These are phyloP conservation scores for Macaria notata DNA, from an alignment of 2,888 invertebrate species.

Conservation along the genomic window DNA sequence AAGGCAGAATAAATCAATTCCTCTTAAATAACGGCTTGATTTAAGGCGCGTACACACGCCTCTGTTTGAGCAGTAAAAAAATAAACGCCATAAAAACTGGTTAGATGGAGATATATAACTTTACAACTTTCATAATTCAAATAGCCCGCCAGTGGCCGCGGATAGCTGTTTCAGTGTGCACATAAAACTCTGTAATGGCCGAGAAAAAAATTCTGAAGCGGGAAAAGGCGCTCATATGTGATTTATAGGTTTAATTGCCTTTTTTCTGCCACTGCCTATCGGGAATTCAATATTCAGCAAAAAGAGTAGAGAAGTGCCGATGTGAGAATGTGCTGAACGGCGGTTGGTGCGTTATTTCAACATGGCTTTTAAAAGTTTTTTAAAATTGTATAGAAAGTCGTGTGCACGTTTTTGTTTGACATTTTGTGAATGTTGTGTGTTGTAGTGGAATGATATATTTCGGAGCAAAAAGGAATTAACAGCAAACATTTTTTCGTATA, in stretches of 20 bases:
- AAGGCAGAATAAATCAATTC: conserved; percentile 58
- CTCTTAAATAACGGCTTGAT: conserved; percentile 57
- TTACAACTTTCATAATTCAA: conserved; percentile 77
- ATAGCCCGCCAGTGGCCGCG: conserved; percentile 62
- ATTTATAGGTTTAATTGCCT: conserved; percentile 76
- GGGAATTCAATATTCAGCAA: conserved; percentile 72
- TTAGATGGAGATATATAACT: conserved; percentile 70
- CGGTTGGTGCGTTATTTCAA: conserved; percentile 23
- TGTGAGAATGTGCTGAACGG: conserved; percentile 43
- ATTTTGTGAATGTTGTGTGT: neutral
- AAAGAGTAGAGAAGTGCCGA: conserved; percentile 56
- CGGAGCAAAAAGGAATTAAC: no score
- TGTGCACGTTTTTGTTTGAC: neutral
- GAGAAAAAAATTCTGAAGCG: conserved; percentile 44
- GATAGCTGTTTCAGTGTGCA: conserved; percentile 52
- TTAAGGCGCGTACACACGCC: conserved; percentile 61
- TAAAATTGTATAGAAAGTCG: conserved; percentile 8
- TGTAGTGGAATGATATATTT: no score
- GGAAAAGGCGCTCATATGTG: conserved; percentile 59
- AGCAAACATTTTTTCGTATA: no score
- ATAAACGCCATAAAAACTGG: conserved; percentile 64
- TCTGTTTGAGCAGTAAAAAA: conserved; percentile 61
- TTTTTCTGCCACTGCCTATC: conserved; percentile 57
- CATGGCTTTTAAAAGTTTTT: conserved; percentile 25
- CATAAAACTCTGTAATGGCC: conserved; percentile 62